Conservation (phyloP, 1,140 invertebrate species). For the Ganaspis sp. region DNA sequence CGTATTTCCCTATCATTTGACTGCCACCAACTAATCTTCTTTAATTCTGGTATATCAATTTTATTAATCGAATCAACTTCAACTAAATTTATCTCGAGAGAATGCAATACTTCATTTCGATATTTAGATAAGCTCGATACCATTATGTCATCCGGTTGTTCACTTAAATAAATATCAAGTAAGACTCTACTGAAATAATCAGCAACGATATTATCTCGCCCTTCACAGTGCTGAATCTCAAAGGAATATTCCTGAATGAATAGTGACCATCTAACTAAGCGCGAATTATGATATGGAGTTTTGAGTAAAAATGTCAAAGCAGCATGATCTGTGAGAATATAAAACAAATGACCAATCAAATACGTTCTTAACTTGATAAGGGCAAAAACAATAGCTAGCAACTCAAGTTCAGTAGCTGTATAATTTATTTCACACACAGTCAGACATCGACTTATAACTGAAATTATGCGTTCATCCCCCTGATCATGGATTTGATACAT, state of each 20-base stretch:
- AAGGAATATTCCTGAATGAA: constrained; percentile 72
- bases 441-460: not conserved
- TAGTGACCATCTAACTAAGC: constrained; percentile 72
- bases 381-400: not conserved
- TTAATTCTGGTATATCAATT: no score
- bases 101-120: not conserved
- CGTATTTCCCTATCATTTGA: no score
- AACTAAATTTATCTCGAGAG: not conserved
- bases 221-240: constrained; percentile 69
- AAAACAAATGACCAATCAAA: not conserved
- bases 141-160: not conserved
- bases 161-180: not conserved
- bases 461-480: not conserved
- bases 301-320: not conserved
- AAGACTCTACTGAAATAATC: constrained; percentile 54
- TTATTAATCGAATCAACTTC: not conserved
- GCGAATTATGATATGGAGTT: constrained; percentile 66
- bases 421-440: not conserved
- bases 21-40: no score
- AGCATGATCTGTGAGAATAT: not conserved
- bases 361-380: not conserved
- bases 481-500: constrained; percentile 3
- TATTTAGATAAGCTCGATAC: not conserved
- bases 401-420: not conserved
- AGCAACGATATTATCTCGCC: constrained; percentile 62